Conservation (phyloP, 1,140 invertebrate genomes). For the Adelges cooleyi region DNA sequence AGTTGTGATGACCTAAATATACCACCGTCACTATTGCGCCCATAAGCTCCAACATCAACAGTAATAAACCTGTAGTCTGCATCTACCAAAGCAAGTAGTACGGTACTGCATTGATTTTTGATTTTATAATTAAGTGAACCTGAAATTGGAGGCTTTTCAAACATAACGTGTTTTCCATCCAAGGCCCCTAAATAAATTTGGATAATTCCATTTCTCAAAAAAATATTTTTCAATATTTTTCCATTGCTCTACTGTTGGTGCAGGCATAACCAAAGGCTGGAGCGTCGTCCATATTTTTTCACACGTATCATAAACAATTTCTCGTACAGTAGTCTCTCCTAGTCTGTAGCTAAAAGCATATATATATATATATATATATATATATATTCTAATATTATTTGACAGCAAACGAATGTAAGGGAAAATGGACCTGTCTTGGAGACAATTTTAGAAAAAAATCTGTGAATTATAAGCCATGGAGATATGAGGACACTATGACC, state of each 20-base stretch:
- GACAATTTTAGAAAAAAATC: not conserved
- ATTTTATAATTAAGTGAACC: constrained; percentile 40
- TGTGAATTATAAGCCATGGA: not conserved
- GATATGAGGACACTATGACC: not conserved
- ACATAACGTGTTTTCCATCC: constrained; percentile 35
- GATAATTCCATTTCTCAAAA: constrained; percentile 35
- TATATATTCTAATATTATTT: not conserved
- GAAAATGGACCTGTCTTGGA: not conserved
- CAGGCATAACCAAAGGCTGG: constrained; percentile 29
- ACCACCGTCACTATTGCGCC: not conserved
- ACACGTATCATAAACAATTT: constrained; percentile 32
- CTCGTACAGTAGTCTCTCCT: constrained; percentile 32
- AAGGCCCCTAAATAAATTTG: constrained; percentile 37
- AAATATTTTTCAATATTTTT: not conserved
- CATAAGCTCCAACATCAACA: not conserved
- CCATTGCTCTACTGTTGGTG: constrained; percentile 24
- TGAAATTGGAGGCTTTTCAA: constrained; percentile 35
- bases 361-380: too few species aligned
- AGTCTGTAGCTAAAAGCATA: constrained; percentile 33
- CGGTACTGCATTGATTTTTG: constrained; percentile 40
- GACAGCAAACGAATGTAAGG: not conserved
- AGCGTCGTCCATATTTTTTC: constrained; percentile 31
- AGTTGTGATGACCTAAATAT: not conserved
- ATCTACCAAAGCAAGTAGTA: constrained; percentile 34
- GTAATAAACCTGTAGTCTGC: constrained; percentile 3